Evolutionary conservation across 2,113 vertebrate genomes (phyloP).

Genomic region (Pedetes capensis): DNA sequence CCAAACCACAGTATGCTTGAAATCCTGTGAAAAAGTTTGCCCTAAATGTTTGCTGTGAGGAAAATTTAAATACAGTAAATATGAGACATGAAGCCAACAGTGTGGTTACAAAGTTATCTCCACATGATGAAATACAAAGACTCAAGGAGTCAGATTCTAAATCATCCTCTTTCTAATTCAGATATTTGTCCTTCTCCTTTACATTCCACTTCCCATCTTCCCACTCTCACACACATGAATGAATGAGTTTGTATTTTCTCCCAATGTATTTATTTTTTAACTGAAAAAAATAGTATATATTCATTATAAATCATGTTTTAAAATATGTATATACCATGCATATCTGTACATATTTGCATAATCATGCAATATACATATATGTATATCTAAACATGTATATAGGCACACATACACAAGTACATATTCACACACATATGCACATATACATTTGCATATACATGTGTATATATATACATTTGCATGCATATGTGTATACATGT

Average conservation of each 20-base stretch:
- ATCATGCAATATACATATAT: too few species aligned
- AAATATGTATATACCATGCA: not conserved
- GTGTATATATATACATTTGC: too few species aligned
- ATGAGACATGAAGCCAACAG: conserved; percentile 16
- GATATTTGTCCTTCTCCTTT: not conserved
- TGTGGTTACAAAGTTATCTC: conserved; percentile 21
- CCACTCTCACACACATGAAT: not conserved
- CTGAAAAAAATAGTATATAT: not conserved
- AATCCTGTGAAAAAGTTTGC: conserved; percentile 36
- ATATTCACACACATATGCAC: too few species aligned
- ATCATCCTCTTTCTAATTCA: not conserved
- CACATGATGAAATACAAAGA: conserved; percentile 10
- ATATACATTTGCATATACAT: too few species aligned
- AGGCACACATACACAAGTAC: not conserved
- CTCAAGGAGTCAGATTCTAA: not conserved
- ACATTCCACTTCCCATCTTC: not conserved
- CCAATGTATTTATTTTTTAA: not conserved
- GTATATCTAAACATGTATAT: too few species aligned
- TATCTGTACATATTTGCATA: too few species aligned
- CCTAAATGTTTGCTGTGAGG: conserved; percentile 42
- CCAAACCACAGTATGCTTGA: conserved; percentile 53
- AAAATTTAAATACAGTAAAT: conserved; percentile 45
- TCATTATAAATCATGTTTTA: not conserved
- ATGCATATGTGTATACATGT: too few species aligned
- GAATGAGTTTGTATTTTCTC: not conserved